Base-by-base conservation (phyloP, 2,797 vertebrate genomes). In the Chrosomus eos region DNA sequence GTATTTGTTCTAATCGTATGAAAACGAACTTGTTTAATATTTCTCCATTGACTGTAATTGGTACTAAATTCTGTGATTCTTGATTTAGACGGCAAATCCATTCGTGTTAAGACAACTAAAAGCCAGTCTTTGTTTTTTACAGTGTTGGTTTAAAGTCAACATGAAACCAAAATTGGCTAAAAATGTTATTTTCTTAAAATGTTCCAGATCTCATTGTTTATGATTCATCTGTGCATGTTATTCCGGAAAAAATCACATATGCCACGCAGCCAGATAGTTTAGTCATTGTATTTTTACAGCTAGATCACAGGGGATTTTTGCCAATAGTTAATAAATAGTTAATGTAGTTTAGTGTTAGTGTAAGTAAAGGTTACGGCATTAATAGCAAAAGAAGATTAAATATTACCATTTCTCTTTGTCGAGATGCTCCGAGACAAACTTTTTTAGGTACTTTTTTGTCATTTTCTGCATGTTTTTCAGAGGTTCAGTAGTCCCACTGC, bases 11-110 rank as follows among this genome's bases (percentile, higher is more conserved):
- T 73, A 58, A 43, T 40, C 75, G 36, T 72, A 23, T 78, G 28
- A 67, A 53, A 43, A 66, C 14, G 38, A 72, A 14, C 62, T 64
- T 75, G 38, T 85, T 87, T 81, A 85, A 62, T 74, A 38, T 48
- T 18, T 38, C n/a, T 7, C 4, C 31, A 75, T 38, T 26, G 23
- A 40, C 7, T 6, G 3, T 14, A 36, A 58, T 18, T 40, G n/a
- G 3, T 58, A 18, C 53, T 75, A 36, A 33, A 55, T 36, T 55
- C 33, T 23, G 48, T n/a, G 11, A 19, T 75, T 33, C 48, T 4
- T 74, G 31, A 74, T 33, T 23, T 23, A 23, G 5, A 53, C 10
- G 13, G 0, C 31, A 13, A 31, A 21, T 21, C 16, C 18, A 31
- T 51, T 73, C 5, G 5, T 21, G 26, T 21, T 5, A 73, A 18